A percentile compares a stretch with the other conserved stretches of the same genome.
Conservation (phyloP, 2,888 invertebrate species). For the Phanerotoma sp. region DNA sequence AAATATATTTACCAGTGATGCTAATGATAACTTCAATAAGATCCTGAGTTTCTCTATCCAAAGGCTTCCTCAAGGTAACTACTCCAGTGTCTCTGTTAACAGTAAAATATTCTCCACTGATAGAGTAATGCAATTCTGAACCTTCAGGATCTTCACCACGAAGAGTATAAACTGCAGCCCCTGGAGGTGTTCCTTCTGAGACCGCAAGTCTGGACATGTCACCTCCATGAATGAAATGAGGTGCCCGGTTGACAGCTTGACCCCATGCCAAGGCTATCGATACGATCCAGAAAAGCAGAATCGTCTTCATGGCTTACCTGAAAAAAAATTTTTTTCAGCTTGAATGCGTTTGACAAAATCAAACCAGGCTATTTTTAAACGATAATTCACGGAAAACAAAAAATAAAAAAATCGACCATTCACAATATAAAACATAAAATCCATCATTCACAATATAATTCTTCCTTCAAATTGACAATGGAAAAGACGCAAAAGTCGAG, state of each 20-base stretch:
- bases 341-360: background rate
- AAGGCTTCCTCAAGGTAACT: constrained; percentile 68
- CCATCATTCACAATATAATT: no score
- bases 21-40: constrained; percentile 78
- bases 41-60: constrained; percentile 73
- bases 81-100: constrained; percentile 77
- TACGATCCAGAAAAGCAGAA: constrained; percentile 39
- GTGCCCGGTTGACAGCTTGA: constrained; percentile 70
- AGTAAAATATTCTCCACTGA: constrained; percentile 78
- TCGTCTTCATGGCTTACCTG: constrained; percentile 47
- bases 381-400: no score
- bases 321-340: constrained; percentile 14
- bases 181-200: constrained; percentile 72
- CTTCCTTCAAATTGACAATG: no score
- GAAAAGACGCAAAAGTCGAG: no score
- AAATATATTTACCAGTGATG: constrained; percentile 65
- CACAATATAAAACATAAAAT: no score
- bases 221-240: constrained; percentile 74
- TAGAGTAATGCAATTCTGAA: constrained; percentile 72
- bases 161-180: constrained; percentile 74
- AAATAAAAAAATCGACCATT: no score
- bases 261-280: constrained; percentile 43
- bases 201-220: constrained; percentile 77
- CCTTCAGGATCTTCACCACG: constrained; percentile 78
- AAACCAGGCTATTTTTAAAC: no score